Evolutionary conservation across 2,888 invertebrate species (phyloP).

Genomic region (Hypsopygia costalis): DNA sequence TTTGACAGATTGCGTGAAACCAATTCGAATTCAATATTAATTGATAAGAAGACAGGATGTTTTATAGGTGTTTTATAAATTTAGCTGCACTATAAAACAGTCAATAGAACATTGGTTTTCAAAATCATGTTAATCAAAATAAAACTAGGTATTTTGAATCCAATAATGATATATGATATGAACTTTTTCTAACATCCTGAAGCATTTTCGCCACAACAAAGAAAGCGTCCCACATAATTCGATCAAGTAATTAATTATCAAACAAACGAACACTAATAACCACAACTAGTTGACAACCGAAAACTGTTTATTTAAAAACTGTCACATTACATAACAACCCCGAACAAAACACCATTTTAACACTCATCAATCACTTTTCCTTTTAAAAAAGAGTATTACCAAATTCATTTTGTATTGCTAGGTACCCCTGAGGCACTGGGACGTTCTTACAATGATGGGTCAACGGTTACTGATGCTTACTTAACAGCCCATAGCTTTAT

Average conservation of each 20-base stretch:
- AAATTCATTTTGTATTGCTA: constrained; percentile 41
- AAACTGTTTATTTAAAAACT: constrained; percentile 5
- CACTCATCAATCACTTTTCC: constrained; percentile 21
- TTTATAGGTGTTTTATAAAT: no score
- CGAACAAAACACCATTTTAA: constrained; percentile 25
- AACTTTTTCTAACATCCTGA: no score
- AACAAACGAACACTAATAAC: constrained; percentile 4
- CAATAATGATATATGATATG: no score
- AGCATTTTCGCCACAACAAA: background rate
- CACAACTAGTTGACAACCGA: constrained; percentile 4
- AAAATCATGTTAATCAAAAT: no score
- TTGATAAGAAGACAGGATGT: no score
- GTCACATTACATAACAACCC: constrained; percentile 11
- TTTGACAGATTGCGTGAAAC: no score
- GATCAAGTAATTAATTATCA: background rate
- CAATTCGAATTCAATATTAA: no score
- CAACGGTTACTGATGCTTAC: constrained; percentile 51
- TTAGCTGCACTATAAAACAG: no score
- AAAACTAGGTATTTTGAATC: no score
- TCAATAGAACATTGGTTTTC: no score
- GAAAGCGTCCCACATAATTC: background rate
- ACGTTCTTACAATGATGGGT: constrained; percentile 43
- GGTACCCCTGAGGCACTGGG: constrained; percentile 27
- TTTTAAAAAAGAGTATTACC: constrained; percentile 43
- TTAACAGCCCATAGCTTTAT: constrained; percentile 56